Evolutionary conservation across 2,888 invertebrate genomes (phyloP), one percentile per base, ranked within the genome.

Genomic region (Chironomus tentans): DNA sequence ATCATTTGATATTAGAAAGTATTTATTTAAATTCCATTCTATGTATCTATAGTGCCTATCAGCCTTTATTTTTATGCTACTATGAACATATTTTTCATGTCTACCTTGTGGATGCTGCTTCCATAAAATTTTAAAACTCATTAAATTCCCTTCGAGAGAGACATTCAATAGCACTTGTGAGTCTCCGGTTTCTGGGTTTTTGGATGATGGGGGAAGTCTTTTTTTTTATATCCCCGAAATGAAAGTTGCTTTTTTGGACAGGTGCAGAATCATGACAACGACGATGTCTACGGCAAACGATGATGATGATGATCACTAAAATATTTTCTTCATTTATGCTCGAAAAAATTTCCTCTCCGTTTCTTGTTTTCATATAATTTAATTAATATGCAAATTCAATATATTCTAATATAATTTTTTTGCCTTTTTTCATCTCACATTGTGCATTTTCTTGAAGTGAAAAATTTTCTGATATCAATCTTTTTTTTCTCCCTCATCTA

Each of bases 301-400:
- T 38, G 38, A 38, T 38, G 50, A 50, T 15, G 56, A 56, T 56
- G 56, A 56, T 56, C 56, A 56, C 65, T 13, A 65, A 65, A 65
- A 65, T 65, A 15, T 56, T 56, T 15, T 50, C 5, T 6, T 65
- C 62, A 7, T 65, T n/a, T n/a, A n/a, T n/a, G n/a, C n/a, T n/a
- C n/a, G n/a, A n/a, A n/a, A n/a, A n/a, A n/a, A n/a, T n/a, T n/a
- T 21, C 38, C 38, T 38, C 10, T 38, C 10, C 38, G 38, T 38
- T 38, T 38, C 38, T 38, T 2, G 1, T 10, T 38, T 38, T 38
- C 38, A 38, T 61, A 62, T 62, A 21, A 38, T 74, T 74, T 68
- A 74, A 74, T 74, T 74, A 74, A 74, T 62, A 74, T 74, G 74
- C 68, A 74, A 74, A 74, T 74, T 74, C 74, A 74, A 74, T 74